Evolutionary conservation across 2,113 vertebrate genomes (phyloP), one percentile per base, ranked within the genome.

Genomic region (Todiramphus saurophagus): DNA sequence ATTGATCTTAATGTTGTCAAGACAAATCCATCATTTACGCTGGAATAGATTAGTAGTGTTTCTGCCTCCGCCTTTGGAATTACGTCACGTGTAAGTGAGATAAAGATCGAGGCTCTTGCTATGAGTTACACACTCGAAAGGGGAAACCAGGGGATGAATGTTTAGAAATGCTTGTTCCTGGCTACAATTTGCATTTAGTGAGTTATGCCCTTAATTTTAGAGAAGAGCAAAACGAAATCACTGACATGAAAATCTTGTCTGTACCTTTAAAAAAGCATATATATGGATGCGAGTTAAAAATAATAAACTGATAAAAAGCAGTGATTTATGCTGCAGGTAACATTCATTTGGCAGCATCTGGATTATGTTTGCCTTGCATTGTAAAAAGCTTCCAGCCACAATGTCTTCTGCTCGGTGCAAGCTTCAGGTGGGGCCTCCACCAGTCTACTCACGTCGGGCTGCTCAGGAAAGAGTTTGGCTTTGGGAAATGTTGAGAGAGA

Each of bases 321-420:
- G 53, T 83, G 86, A 60, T 39, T 92, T 60, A 46, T 39, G 60
- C 88, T 92, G 76, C 64, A 83, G 73, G 73, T 93, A 81, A 41
- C 9, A 7, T 51, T 70, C 28, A 9, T n/a, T 87, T 86, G 77
- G 81, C 62, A 79, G 62, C 3, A 41, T 78, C 75, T 96, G 93
- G 69, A 27, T 86, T 83, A 86, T 92, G 60, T 81, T 96, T 91
- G 50, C 68, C 84, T 87, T 63, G n/a, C 44, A 0, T 11, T 94
- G 62, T 83, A 66, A 91, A 84, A 84, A 60, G 50, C 39, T 59
- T 48, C 53, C 1, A 9, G 77, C 75, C 37, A 13, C 5, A 35
- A n/a, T 31, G 62, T 46, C n/a, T 87, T 89, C 73, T 2, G 3
- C 39, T 59, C 72, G 0, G 1, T 5, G 30, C 0, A 5, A 25